Conservation (phyloP, 2,888 invertebrate species). For the Lacanobia wlatinum region DNA sequence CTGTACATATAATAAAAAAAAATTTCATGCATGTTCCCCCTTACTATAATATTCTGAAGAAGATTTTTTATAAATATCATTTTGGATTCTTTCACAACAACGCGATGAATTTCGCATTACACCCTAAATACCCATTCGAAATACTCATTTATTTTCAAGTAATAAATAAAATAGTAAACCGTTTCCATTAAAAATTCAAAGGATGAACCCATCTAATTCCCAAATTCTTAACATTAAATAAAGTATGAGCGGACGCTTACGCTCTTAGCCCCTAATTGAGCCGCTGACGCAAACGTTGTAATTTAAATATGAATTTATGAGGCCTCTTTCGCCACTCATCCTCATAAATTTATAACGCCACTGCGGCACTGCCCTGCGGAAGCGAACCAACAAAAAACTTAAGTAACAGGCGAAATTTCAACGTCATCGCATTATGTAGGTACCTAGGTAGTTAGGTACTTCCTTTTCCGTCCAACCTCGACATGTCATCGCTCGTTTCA, state of each 20-base stretch:
- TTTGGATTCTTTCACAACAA: neutral
- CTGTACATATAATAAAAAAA: too few relatives aligned
- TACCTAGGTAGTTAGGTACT: slow-evolving; percentile 9
- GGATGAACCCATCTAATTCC: slow-evolving; percentile 32
- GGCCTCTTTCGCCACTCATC: slow-evolving; percentile 50
- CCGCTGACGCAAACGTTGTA: slow-evolving; percentile 52
- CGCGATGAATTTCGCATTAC: neutral
- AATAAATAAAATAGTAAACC: slow-evolving; percentile 29
- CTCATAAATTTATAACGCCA: slow-evolving; percentile 57
- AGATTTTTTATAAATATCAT: too few relatives aligned
- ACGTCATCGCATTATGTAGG: slow-evolving; percentile 45
- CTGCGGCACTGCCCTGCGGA: slow-evolving; percentile 53
- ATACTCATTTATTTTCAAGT: neutral
- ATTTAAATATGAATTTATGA: slow-evolving; percentile 61
- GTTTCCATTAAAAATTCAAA: slow-evolving; percentile 35
- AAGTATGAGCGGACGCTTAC: slow-evolving; percentile 55
- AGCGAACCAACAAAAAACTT: slow-evolving; percentile 43
- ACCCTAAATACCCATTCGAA: neutral
- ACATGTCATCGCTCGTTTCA: slow-evolving; percentile 26
- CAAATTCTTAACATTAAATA: slow-evolving; percentile 57
- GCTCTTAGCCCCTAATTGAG: slow-evolving; percentile 53
- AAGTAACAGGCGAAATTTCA: slow-evolving; percentile 45
- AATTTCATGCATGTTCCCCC: too few relatives aligned
- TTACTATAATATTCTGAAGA: too few relatives aligned
- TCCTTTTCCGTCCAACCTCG: slow-evolving; percentile 32